Base-by-base conservation (phyloP, 1,140 invertebrate species). In the Neomicropteryx cornuta region DNA sequence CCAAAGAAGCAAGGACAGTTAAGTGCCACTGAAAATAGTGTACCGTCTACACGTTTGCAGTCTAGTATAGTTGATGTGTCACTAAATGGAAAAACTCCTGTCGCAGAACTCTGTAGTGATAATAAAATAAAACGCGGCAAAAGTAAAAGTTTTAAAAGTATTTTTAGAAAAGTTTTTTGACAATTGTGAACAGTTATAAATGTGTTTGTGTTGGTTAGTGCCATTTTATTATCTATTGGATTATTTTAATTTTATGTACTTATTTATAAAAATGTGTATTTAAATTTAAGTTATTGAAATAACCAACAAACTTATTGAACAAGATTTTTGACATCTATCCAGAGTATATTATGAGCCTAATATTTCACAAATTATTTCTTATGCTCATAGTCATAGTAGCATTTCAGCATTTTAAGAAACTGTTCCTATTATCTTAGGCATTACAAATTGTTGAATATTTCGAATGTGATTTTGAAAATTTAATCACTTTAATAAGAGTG, bases 131-230 rank as follows among this genome's bases (percentile, higher is more conserved):
- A n/a, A n/a, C n/a, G n/a, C n/a, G n/a, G 51, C 54, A 73, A 58
- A 59, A 72, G 50, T 65, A 76, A 61, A 71, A 72, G 53, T 45
- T 51, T 77, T 28, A 76, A 71, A 48, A 77, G 74, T 61, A 76
- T 79, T 58, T 65, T 77, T 47, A 76, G 69, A 49, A 78, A 77
- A 62, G 66, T 78, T 55, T 77, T 78, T 64, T 77, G 65, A 75
- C 18, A 30, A 20, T 19, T 46, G 38, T 47, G 44, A 49, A 47
- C 53, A 24, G 19, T 43, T 49, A 50, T 45, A 48, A 23, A 45
- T 45, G 46, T 45, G 39, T 39, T 18, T 49, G 49, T 47, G 50
- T 47, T 42, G 47, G 32, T 46, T 38, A 39, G 36, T 48, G 45
- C 41, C 52, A 41, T 13, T 5, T 5, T 31, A 31, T 14, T 6